Conservation (phyloP, 2,797 vertebrate species). For the Dallia pectoralis region DNA sequence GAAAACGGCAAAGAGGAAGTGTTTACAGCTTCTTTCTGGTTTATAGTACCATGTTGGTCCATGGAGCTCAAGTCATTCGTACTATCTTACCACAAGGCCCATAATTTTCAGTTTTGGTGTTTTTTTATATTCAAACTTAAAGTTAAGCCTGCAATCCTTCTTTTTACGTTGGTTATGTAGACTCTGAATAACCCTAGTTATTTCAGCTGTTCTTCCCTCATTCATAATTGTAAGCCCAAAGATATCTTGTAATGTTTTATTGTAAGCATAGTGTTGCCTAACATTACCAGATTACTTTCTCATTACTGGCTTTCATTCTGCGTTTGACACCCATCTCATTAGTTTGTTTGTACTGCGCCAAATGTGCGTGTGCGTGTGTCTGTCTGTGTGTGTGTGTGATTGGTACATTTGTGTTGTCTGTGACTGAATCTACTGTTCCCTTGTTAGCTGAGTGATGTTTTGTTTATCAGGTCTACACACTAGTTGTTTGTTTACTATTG, state of each 20-base stretch:
- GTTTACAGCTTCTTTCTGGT: conserved; percentile 42
- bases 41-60: background rate
- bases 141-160: background rate
- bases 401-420: conserved; percentile 35
- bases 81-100: background rate
- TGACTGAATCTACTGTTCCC: conserved; percentile 38
- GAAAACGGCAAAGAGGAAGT: conserved; percentile 67
- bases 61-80: background rate
- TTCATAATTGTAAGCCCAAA: background rate
- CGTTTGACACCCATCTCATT: background rate
- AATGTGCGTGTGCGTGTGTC: conserved; percentile 34
- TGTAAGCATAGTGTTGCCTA: background rate
- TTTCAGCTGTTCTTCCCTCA: background rate
- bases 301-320: background rate
- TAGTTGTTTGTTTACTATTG: conserved; percentile 53
- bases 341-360: conserved; percentile 26
- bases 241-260: background rate
- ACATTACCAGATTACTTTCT: background rate
- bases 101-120: background rate
- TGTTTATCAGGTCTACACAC: conserved; percentile 58
- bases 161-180: background rate
- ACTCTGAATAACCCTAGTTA: background rate
- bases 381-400: too few species aligned
- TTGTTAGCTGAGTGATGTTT: conserved; percentile 45
- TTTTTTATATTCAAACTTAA: background rate